These are phyloP conservation scores for Pontoporia blainvillei DNA, from an alignment of 2,113 vertebrate genomes.

Conservation along the genomic window DNA sequence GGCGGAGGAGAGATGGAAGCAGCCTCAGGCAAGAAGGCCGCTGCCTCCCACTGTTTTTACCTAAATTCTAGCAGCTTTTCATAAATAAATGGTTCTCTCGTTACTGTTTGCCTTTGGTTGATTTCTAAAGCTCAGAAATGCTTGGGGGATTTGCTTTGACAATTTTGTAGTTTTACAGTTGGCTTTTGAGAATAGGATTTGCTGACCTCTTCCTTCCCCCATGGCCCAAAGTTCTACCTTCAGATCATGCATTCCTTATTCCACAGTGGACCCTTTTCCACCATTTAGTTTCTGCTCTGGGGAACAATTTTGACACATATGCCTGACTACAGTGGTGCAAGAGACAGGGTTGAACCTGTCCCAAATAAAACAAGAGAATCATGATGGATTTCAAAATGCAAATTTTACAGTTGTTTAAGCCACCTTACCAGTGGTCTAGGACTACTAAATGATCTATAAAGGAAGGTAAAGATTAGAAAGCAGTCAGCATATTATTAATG, in stretches of 20 bases:
- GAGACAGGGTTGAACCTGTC: background rate
- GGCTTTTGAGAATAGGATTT: background rate
- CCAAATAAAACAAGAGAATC: background rate
- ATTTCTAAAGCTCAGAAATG: background rate
- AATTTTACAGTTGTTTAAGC: background rate
- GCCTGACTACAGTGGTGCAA: background rate
- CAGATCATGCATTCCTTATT: background rate
- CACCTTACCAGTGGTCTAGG: background rate
- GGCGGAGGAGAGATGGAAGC: background rate
- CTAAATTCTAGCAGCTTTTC: constrained; percentile 19
- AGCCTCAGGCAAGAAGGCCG: background rate
- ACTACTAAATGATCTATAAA: background rate
- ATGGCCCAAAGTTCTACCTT: background rate
- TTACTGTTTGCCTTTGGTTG: background rate
- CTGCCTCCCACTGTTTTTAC: background rate
- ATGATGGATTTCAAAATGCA: background rate
- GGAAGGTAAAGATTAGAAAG: background rate
- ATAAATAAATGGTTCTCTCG: background rate
- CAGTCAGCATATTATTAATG: background rate
- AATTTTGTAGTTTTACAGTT: background rate
- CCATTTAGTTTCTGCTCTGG: background rate
- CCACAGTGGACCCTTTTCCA: background rate
- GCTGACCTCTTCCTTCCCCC: background rate
- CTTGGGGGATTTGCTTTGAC: background rate
- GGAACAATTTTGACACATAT: background rate